A percentile compares a stretch with the other conserved stretches of the same genome.
Evolutionary conservation across 2,888 invertebrate genomes (phyloP).

Genomic region (Xestia rhomboidea): DNA sequence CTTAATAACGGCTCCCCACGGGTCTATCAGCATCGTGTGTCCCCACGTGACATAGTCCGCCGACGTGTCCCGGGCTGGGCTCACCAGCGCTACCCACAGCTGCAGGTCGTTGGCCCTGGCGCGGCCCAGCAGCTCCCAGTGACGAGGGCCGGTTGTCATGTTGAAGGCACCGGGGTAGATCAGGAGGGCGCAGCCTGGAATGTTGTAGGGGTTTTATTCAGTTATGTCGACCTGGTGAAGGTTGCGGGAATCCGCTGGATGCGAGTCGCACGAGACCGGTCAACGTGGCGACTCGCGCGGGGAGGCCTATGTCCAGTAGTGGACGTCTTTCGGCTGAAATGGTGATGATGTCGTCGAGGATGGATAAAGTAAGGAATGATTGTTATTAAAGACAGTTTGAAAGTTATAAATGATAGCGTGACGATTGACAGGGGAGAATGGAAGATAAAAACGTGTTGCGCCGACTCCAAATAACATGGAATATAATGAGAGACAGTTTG

Average conservation of each 20-base stretch:
- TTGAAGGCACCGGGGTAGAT: constrained; percentile 99
- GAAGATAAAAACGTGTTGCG: too few relatives aligned
- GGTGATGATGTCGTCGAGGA: neutral
- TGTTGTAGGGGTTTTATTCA: neutral
- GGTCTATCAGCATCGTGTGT: constrained; percentile 95
- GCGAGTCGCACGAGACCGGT: too few relatives aligned
- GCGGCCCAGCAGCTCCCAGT: constrained; percentile 96
- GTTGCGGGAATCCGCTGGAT: too few relatives aligned
- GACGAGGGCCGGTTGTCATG: constrained; percentile 98
- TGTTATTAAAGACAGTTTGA: neutral
- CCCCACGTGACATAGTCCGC: constrained; percentile 97
- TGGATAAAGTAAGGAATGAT: neutral
- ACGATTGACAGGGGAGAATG: too few relatives aligned
- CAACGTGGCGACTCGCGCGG: too few relatives aligned
- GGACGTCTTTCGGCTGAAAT: too few relatives aligned
- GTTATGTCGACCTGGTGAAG: too few relatives aligned
- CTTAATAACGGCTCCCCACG: constrained; percentile 94
- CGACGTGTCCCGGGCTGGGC: constrained; percentile 94
- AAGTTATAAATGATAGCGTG: too few relatives aligned
- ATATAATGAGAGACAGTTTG: neutral
- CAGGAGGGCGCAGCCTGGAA: constrained; percentile 94
- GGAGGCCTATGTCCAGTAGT: too few relatives aligned
- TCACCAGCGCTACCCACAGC: constrained; percentile 95
- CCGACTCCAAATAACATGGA: too few relatives aligned
- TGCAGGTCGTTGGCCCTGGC: constrained; percentile 97